Conservation (phyloP, 2,888 invertebrate species). For the Drosophila tripunctata region DNA sequence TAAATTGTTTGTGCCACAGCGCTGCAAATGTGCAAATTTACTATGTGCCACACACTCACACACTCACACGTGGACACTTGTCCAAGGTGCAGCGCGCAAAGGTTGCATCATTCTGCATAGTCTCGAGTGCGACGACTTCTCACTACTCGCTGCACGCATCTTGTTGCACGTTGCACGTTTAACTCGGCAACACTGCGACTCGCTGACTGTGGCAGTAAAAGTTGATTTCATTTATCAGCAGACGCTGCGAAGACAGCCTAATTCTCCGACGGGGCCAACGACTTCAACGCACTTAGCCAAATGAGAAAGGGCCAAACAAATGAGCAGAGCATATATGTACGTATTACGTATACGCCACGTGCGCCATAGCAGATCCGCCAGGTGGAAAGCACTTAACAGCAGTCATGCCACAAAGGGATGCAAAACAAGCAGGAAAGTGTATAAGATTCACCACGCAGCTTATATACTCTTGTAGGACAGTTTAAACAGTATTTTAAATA, state of each 20-base stretch:
- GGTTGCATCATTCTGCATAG: conserved; percentile 43
- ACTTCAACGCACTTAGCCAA: conserved; percentile 81
- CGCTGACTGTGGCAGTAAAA: conserved; percentile 19
- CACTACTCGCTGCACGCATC: conserved; percentile 2
- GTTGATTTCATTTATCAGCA: conserved; percentile 64
- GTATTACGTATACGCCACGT: conserved; percentile 36
- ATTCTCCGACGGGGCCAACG: conserved; percentile 66
- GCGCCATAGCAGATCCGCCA: conserved; percentile 53
- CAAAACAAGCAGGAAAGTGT: conserved; percentile 36
- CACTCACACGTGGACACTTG: conserved; percentile 75
- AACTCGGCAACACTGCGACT: conserved; percentile 10
- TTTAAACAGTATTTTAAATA: background rate
- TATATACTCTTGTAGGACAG: background rate
- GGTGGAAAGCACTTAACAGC: conserved; percentile 72
- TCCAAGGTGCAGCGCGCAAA: conserved; percentile 27
- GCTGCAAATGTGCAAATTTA: conserved; percentile 36
- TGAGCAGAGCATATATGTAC: conserved; percentile 78
- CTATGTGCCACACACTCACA: conserved; percentile 66
- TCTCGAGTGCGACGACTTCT: conserved; percentile 55
- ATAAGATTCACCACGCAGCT: background rate
- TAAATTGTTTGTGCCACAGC: conserved; percentile 61
- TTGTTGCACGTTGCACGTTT: conserved; percentile 25
- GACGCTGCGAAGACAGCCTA: conserved; percentile 53
- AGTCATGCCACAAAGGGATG: conserved; percentile 29
- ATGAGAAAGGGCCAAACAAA: conserved; percentile 71